Conservation (phyloP, 2,113 vertebrate species). For the Eublepharis macularius region DNA sequence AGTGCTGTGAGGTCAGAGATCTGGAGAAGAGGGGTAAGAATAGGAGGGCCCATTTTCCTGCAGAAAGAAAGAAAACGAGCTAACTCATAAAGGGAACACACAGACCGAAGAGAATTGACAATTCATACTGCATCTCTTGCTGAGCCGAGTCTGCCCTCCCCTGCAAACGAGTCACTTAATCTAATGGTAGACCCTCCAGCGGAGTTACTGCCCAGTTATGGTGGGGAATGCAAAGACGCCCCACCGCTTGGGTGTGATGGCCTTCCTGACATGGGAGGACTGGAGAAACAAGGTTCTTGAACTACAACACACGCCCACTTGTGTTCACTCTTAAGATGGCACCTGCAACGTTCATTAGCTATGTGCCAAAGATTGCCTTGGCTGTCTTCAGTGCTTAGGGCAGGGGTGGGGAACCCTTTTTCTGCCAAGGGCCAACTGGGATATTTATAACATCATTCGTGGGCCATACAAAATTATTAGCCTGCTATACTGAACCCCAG, state of each 20-base stretch:
- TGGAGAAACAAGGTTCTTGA: background rate
- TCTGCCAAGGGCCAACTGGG: too few relatives aligned
- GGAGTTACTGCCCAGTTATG: background rate
- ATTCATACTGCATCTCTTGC: background rate
- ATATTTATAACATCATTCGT: too few relatives aligned
- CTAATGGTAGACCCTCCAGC: too few relatives aligned
- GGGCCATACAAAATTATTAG: too few relatives aligned
- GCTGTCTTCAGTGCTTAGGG: background rate
- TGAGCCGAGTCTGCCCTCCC: background rate
- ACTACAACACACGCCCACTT: background rate
- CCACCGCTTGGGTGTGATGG: background rate
- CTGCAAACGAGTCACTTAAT: background rate
- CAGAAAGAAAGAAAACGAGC: slow-evolving; percentile 38
- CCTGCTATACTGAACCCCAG: too few relatives aligned
- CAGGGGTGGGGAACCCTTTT: too few relatives aligned
- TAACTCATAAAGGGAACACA: background rate
- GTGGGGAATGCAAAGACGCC: background rate
- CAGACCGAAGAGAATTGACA: too few relatives aligned
- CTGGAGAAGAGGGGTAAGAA: slow-evolving; percentile 77
- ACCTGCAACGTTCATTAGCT: background rate
- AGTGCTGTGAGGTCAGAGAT: slow-evolving; percentile 71
- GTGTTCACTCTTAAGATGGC: too few relatives aligned
- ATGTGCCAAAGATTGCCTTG: background rate
- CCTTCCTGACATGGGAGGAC: background rate
- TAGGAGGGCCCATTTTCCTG: slow-evolving; percentile 82